Evolutionary conservation across 2,888 invertebrate species (phyloP), one percentile per base, ranked within the genome.

Genomic region (Eristalis tenax): DNA sequence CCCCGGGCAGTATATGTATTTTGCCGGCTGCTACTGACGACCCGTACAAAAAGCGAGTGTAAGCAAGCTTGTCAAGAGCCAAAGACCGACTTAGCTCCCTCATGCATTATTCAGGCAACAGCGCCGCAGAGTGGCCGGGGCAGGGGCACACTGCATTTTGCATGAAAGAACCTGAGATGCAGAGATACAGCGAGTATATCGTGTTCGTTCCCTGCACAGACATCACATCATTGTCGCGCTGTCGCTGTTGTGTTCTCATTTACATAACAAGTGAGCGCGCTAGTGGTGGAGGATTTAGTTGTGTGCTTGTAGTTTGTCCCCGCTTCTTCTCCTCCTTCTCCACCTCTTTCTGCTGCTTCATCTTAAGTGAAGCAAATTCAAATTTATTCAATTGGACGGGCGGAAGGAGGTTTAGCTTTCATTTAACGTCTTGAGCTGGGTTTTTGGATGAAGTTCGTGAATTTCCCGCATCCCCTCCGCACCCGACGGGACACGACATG

Each of bases 191-290:
- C n/a, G 50, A n/a, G 63, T 71, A 81, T 82, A 50, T 59, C 43
- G 35, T 32, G 59, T 50, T 70, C 40, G 40, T 77, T 28, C 35
- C 43, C 73, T 26, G 63, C n/a, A 50, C 69, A 63, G 65, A n/a
- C 65, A 66, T 57, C 63, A n/a, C 65, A 66, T 57, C 63, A 23
- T 56, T 63, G 64, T 28, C 40, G 66, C 73, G 76, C 68, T 82
- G 85, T 85, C 85, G 82, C 82, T 57, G 73, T 70, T 75, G 83
- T 50, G 50, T 86, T 79, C 68, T 68, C 73, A 83, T 87, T 83
- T 87, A 75, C 87, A 87, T 87, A 87, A 87, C 83, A 83, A 83
- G 79, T 79, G 79, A 87, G 83, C 83, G 78, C 66, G 76, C 79
- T 83, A 76, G 87, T 64, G 35, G 70, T 18, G 66, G 61, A 59